A percentile compares a stretch with the other conserved stretches of the same genome.
Conservation (phyloP, 2,113 vertebrate species). For the Marmota flaviventris region DNA sequence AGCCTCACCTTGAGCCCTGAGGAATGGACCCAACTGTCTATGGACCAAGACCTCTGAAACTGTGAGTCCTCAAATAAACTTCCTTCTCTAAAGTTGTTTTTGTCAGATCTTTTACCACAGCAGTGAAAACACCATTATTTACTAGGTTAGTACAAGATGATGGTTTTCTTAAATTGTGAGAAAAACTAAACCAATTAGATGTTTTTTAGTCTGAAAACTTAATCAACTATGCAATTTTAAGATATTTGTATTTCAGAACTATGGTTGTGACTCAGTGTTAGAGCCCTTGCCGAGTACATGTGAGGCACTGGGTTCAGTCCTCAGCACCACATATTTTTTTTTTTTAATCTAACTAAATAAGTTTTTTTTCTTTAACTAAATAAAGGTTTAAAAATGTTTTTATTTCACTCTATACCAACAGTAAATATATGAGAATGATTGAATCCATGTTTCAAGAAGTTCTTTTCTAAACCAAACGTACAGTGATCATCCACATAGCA, state of each 20-base stretch:
- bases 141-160: neutral
- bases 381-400: neutral
- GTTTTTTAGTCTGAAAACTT: constrained; percentile 1
- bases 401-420: neutral
- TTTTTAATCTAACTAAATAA: too few relatives aligned
- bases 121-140: neutral
- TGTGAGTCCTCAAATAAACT: too few relatives aligned
- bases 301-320: too few relatives aligned
- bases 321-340: too few relatives aligned
- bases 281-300: too few relatives aligned
- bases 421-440: neutral
- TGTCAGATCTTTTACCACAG: too few relatives aligned
- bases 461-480: neutral
- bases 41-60: too few relatives aligned
- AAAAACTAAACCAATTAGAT: neutral
- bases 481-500: neutral
- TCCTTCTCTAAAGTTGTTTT: too few relatives aligned
- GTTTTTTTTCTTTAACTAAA: too few relatives aligned
- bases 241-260: neutral
- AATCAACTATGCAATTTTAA: neutral
- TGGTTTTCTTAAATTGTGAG: constrained; percentile 30
- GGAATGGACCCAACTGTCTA: too few relatives aligned
- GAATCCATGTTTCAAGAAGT: neutral
- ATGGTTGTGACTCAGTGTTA: too few relatives aligned
- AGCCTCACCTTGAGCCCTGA: too few relatives aligned